Base-by-base conservation (phyloP, 2,797 vertebrate species). In the Crotalus adamanteus region DNA sequence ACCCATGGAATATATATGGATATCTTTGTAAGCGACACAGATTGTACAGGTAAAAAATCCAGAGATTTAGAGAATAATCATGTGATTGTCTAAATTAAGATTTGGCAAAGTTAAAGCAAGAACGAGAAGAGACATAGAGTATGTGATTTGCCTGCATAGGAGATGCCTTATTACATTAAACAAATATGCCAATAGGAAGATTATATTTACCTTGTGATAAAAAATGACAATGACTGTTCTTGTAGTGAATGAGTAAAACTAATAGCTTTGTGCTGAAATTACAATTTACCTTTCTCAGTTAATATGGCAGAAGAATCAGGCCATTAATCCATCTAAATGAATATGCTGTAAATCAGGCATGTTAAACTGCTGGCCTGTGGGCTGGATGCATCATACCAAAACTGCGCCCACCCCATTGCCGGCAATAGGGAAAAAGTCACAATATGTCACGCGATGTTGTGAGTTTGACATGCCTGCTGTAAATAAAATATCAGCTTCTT, bases 381-480 rank as follows among this genome's bases (percentile, higher is more conserved):
- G 51, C 9, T 8, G 9, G 9, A 53, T 53, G 51, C 9, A 2
- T 11, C 51, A 53, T 9, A 53, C 51, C 51, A 53, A 53, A 53
- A 53, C 9, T 2, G 51, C 9, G 51, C 51, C 51, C 51, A 53
- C 51, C 51, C 8, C 51, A 53, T 53, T 2, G 51, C 51, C 2
- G 51, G 51, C 51, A 53, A 11, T 11, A 1, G 51, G 51, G 51
- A 2, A 53, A 53, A 53, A 53, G 51, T 53, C 51, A 2, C 1
- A 9, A 53, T 53, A 53, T 1, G 1, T 53, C 8, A 0, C 8
- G 1, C 0, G 0, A 53, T 53, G 51, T 53, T 2, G 51, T 8
- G 2, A 53, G 51, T 53, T 9, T 53, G 51, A 53, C 51, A 53
- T 53, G 51, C 51, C 51, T 20, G 1, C 18, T 78, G 37, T 47